A percentile compares a stretch with the other conserved stretches of the same genome.
These are phyloP conservation scores for Melanotus villosus DNA, from an alignment of 2,888 invertebrate genomes.

Conservation along the genomic window DNA sequence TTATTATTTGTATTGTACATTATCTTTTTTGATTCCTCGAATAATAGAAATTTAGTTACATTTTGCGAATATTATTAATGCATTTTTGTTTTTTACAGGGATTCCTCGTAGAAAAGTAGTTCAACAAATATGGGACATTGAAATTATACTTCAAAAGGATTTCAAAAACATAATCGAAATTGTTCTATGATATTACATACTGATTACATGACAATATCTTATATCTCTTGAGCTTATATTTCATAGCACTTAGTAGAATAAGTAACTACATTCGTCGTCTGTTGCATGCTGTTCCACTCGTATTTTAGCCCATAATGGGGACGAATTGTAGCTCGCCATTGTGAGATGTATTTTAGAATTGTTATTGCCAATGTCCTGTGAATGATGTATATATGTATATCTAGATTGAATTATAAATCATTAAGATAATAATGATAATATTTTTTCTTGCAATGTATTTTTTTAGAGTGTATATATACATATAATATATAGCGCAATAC, in stretches of 20 bases:
- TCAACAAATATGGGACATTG: conserved; percentile 36
- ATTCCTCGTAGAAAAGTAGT: conserved; percentile 58
- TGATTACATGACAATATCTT: conserved; percentile 66
- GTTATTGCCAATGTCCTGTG: conserved; percentile 62
- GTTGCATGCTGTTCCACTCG: conserved; percentile 51
- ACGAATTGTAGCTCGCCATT: conserved; percentile 50
- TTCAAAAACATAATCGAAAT: conserved; percentile 41
- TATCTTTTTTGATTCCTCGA: too few species aligned
- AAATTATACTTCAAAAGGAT: conserved; percentile 31
- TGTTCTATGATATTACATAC: conserved; percentile 48
- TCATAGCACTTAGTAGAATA: conserved; percentile 50
- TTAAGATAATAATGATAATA: conserved; percentile 66
- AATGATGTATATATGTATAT: conserved; percentile 67
- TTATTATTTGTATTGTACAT: too few species aligned
- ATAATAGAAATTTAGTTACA: too few species aligned
- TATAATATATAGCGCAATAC: conserved; percentile 38
- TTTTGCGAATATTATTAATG: conserved; percentile 10
- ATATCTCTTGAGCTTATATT: conserved; percentile 60
- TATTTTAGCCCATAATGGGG: conserved; percentile 31
- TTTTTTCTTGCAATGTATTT: conserved; percentile 69
- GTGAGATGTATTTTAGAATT: conserved; percentile 46
- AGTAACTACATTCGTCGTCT: conserved; percentile 35
- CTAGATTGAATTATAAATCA: conserved; percentile 66
- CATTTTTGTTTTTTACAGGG: conserved; percentile 55
- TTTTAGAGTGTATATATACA: conserved; percentile 54